Percentiles rank a stretch among this genome's conserved stretches.
phyloP scores from a whole-genome alignment of 2,113 vertebrate species.

The Poicephalus gulielmi region DNA sequence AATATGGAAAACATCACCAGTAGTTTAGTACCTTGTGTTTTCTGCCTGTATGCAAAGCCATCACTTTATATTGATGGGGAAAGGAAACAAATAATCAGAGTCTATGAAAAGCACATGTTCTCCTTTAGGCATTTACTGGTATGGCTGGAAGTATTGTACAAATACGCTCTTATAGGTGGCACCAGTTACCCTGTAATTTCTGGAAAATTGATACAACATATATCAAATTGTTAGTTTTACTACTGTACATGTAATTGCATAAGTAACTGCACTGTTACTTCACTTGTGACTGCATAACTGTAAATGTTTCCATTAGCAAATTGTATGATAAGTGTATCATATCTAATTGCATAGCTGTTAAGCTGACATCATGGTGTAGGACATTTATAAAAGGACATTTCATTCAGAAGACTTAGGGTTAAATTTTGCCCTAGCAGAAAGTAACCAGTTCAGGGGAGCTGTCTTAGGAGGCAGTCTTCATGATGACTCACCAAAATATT shows the following conservation, averaged over 20 bases:
- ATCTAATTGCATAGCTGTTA: not conserved
- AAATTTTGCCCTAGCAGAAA: not conserved
- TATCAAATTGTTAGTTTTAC: conserved; percentile 8
- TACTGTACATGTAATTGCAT: conserved; percentile 12
- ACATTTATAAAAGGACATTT: not conserved
- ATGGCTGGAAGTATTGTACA: not conserved
- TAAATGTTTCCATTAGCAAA: not conserved
- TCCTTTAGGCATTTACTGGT: not conserved
- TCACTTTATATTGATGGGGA: not conserved
- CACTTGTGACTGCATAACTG: not conserved
- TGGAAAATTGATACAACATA: not conserved
- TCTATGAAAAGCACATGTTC: not conserved
- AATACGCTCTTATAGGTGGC: not conserved
- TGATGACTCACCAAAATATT: not conserved
- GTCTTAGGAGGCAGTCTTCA: not conserved
- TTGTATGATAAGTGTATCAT: not conserved
- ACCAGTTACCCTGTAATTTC: conserved; percentile 17
- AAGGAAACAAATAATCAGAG: not conserved
- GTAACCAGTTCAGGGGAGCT: not conserved
- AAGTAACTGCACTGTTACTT: conserved; percentile 27
- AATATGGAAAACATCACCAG: not conserved
- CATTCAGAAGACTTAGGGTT: not conserved
- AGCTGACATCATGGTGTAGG: not conserved
- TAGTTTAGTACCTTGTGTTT: not conserved
- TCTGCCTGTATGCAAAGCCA: not conserved